Base-by-base conservation (phyloP, 2,797 vertebrate genomes). In the Sebastes glaucus region DNA sequence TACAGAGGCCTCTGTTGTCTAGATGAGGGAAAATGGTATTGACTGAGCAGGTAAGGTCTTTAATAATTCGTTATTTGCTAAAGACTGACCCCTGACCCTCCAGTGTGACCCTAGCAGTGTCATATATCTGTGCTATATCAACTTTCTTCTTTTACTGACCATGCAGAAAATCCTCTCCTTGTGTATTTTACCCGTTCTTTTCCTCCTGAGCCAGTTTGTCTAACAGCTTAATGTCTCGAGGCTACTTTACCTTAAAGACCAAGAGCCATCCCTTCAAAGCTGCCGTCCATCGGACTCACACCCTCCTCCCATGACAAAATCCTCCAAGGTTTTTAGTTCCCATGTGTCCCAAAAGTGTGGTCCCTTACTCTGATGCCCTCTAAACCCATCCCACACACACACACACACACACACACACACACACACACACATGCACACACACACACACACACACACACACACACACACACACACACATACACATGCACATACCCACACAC, bases 171-270 rank as follows among this genome's bases (percentile, higher is more conserved):
- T 87, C 80, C 70, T 66, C 60, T 32, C 42, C 14, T 22, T 68
- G 71, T 90, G 86, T 84, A 64, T 77, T 83, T 57, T 57, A 69
- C 38, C 64, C 28, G 33, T 42, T 56, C 55, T n/a, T 22, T 56
- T 73, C 64, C 64, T 57, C 38, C 57, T 65, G 49, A 75, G 71
- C 63, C 66, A 81, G 69, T 85, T 87, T 85, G 76, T 85, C 68
- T 71, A 67, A 71, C 64, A 81, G 83, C 83, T 89, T 85, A 52
- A 67, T 62, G 71, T 84, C 77, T 64, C 64, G 56, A 35, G 8
- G 8, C 62, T 16, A 1, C 69, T 74, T 71, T 56, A 73, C 65
- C 49, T 80, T 38, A 22, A 80, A 42, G 13, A 52, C 32, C 64
- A 38, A 22, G 16, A 35, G 71, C 28, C 63, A 60, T 81, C 30